Percentiles rank a stretch among this genome's conserved stretches.
Evolutionary conservation across 2,888 invertebrate genomes (phyloP).

Genomic region (Craniophora ligustri): DNA sequence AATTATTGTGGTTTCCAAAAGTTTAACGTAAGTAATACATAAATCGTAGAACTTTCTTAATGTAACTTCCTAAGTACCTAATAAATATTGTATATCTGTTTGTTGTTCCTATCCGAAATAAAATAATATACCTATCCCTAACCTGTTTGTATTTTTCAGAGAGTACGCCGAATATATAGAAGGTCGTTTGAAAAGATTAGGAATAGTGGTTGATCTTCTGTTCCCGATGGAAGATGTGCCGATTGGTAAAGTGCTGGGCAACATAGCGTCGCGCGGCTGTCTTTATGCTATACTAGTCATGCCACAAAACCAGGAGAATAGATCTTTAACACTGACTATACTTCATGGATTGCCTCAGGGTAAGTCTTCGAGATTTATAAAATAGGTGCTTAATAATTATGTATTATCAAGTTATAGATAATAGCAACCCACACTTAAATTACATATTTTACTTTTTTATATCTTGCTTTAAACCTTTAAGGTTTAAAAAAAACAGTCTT

Average conservation of each 20-base stretch:
- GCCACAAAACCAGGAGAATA: conserved; percentile 95
- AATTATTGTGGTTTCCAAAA: conserved; percentile 95
- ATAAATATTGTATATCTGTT: no score
- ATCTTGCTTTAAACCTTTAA: no score
- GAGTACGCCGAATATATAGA: conserved; percentile 97
- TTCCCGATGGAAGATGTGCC: conserved; percentile 97
- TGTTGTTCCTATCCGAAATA: no score
- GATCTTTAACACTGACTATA: conserved; percentile 96
- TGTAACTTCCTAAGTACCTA: no score
- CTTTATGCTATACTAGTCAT: conserved; percentile 96
- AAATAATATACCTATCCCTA: no score
- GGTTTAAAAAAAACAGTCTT: no score
- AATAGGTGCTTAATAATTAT: no score
- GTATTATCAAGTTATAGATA: no score
- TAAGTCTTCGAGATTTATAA: no score
- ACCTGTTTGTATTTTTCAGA: conserved; percentile 85
- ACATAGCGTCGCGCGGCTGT: conserved; percentile 96
- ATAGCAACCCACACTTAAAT: no score
- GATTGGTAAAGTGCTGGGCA: conserved; percentile 92
- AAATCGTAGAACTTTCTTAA: no score
- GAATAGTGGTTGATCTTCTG: conserved; percentile 95
- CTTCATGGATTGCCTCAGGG: conserved; percentile 97
- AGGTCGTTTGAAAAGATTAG: conserved; percentile 92
- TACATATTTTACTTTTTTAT: no score
- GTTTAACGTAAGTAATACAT: conserved; percentile 91